Base-by-base conservation (phyloP, 2,888 invertebrate genomes). In the Tenthredo livida region DNA sequence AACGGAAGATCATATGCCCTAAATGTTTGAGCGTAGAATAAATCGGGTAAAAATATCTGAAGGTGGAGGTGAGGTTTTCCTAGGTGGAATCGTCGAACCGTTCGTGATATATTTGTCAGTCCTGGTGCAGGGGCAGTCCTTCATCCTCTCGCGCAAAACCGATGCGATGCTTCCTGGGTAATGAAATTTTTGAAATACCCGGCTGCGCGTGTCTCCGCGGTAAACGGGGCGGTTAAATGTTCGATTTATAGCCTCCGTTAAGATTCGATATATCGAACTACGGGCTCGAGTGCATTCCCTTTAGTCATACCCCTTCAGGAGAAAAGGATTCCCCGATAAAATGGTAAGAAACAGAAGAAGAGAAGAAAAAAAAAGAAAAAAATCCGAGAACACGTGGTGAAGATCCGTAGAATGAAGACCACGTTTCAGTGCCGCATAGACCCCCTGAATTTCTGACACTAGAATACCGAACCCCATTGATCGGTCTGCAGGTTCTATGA, bases 141-240 rank as follows among this genome's bases (percentile, higher is more conserved):
- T 80, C 78, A 84, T 86, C 72, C 80, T 82, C 85, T 67, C 61
- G 50, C 17, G 61, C 9, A 80, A 21, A 80, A 80, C 80, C 80
- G 58, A 77, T 58, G 78, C 78, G 17, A 61, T 80, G 40, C 80
- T 80, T 80, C 80, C 80, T 80, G 58, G 61, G 80, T 80, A 80
- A 80, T 80, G 80, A 80, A 80, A 80, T 80, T 80, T 80, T 80
- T 80, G 80, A 80, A 61, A 80, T 80, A 80, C 80, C 80, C 50
- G 61, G 58, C 25, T 40, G 61, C 61, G 40, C 80, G 80, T 61
- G 80, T 80, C 80, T 80, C 80, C 80, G 67, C 33, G 58, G 80
- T 80, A 80, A 80, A 80, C 58, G 61, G 80, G 37, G 40, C 61
- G 80, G 61, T 80, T 80, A 80, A 61, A 61, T 61, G 61, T 80